These are phyloP conservation scores for Heliconius hewitsoni DNA, from an alignment of 1,140 invertebrate genomes.

Conservation along the genomic window DNA sequence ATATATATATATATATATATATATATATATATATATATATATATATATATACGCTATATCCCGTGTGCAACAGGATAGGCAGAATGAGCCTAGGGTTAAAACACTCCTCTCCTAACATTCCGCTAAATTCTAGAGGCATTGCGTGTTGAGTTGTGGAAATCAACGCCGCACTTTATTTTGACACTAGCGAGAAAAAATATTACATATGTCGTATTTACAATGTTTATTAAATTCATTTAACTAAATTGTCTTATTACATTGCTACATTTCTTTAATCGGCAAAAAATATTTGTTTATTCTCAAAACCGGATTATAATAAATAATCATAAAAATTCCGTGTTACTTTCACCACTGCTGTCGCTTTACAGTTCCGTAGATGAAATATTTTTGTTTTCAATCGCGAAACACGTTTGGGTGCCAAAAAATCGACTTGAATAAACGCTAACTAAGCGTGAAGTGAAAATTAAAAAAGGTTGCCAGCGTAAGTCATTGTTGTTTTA, in stretches of 20 bases:
- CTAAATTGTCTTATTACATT: background rate
- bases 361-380: constrained; percentile 27
- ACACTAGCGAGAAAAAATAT: too few relatives aligned
- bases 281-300: constrained; percentile 21
- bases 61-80: too few relatives aligned
- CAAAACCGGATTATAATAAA: constrained; percentile 30
- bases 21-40: too few relatives aligned
- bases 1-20: too few relatives aligned
- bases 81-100: too few relatives aligned
- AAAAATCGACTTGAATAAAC: constrained; percentile 43
- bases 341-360: constrained; percentile 34
- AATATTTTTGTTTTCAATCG: constrained; percentile 17
- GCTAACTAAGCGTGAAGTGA: constrained; percentile 54
- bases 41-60: too few relatives aligned
- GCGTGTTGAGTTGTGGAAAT: too few relatives aligned
- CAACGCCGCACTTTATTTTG: too few relatives aligned
- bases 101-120: too few relatives aligned
- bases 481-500: background rate
- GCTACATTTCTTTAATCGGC: constrained; percentile 9
- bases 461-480: constrained; percentile 41
- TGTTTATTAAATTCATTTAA: background rate
- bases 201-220: background rate
- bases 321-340: constrained; percentile 33
- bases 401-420: constrained; percentile 44
- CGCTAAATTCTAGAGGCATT: too few relatives aligned